Conservation (phyloP, 2,797 vertebrate genomes). For the Takifugu rubripes region DNA sequence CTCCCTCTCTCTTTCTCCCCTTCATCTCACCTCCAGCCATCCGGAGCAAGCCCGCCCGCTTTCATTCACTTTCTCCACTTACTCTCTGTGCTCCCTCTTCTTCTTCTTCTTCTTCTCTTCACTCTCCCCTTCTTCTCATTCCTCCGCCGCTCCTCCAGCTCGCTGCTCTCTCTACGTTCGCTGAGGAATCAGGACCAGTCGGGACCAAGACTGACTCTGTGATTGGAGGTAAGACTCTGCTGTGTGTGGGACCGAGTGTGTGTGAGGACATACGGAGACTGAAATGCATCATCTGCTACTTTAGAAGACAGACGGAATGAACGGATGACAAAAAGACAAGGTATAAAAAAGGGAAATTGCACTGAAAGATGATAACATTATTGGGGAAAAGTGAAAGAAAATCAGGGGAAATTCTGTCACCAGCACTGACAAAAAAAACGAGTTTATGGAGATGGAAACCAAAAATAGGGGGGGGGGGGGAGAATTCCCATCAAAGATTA, state of each 20-base stretch:
- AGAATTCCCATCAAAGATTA: slow-evolving; percentile 12
- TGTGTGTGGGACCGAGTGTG: background rate
- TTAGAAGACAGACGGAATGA: slow-evolving; percentile 16
- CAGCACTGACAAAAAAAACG: slow-evolving; percentile 23
- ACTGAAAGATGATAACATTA: background rate
- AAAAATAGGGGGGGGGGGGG: slow-evolving; percentile 1
- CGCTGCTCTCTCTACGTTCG: slow-evolving; percentile 37
- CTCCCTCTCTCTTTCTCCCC: slow-evolving; percentile 69
- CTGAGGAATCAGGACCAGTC: slow-evolving; percentile 56
- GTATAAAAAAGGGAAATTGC: slow-evolving; percentile 3
- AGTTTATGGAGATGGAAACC: slow-evolving; percentile 29
- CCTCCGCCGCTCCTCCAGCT: slow-evolving; percentile 2
- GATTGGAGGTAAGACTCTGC: slow-evolving; percentile 51
- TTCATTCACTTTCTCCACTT: slow-evolving; percentile 47
- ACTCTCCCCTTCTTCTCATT: slow-evolving; percentile 25
- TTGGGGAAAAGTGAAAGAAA: slow-evolving; percentile 12
- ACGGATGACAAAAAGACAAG: slow-evolving; percentile 1
- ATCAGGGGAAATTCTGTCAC: background rate
- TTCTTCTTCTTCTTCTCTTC: slow-evolving; percentile 32
- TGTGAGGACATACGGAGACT: background rate
- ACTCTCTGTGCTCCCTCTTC: slow-evolving; percentile 28
- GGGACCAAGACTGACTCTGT: slow-evolving; percentile 52
- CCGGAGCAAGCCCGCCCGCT: slow-evolving; percentile 47
- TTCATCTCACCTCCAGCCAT: slow-evolving; percentile 80
- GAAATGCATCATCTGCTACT: slow-evolving; percentile 12